Percentiles rank a stretch among this genome's conserved stretches.
These are phyloP conservation scores for Gallinago media DNA, from an alignment of 2,113 vertebrate species.

Conservation along the genomic window DNA sequence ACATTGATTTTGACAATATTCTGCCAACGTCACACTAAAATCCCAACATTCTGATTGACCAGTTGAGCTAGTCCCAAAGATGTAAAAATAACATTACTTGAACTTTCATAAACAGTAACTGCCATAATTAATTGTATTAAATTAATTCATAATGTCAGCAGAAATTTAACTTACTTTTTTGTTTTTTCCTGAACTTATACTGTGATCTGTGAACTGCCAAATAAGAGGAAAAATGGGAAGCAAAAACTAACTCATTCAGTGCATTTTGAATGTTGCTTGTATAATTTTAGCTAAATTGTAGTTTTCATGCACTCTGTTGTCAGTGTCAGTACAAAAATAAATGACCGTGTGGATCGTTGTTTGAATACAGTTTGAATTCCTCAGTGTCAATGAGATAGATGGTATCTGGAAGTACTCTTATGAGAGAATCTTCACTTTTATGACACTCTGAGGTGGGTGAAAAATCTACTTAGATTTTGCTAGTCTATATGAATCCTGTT, in stretches of 20 bases:
- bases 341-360: neutral
- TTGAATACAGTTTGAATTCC: neutral
- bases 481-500: neutral
- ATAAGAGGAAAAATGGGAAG: neutral
- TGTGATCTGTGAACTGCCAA: neutral
- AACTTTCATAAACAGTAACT: neutral
- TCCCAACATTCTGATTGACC: neutral
- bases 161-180: neutral
- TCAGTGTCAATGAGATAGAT: neutral
- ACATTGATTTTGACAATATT: neutral
- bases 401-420: neutral
- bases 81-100: neutral
- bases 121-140: slow-evolving; percentile 8
- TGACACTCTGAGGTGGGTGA: neutral
- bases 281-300: neutral
- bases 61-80: neutral
- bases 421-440: neutral
- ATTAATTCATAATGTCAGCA: neutral
- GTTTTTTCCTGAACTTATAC: neutral
- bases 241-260: slow-evolving; percentile 19
- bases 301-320: slow-evolving; percentile 4
- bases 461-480: neutral
- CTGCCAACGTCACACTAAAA: neutral
- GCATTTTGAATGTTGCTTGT: neutral
- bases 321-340: neutral